Percentiles rank a stretch among this genome's conserved stretches.
Evolutionary conservation across 1,140 invertebrate species (phyloP).

Genomic region (Odontomachus brunneus): DNA sequence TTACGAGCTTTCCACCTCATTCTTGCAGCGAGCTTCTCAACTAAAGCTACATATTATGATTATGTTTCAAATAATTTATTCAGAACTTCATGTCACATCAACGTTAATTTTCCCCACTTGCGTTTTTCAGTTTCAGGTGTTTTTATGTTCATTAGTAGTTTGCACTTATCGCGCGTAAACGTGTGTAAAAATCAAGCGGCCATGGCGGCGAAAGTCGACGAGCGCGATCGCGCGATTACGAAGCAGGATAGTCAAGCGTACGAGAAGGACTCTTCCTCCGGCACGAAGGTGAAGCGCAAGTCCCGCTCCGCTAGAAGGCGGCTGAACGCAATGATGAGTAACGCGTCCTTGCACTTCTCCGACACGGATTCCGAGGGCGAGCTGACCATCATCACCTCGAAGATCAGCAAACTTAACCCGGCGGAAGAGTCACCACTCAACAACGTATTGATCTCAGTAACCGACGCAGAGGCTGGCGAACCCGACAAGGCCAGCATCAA

Average conservation of each 20-base stretch:
- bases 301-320: conserved; percentile 78
- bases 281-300: conserved; percentile 80
- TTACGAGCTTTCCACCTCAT: conserved; percentile 4
- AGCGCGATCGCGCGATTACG: not conserved
- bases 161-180: conserved; percentile 50
- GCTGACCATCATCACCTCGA: conserved; percentile 68
- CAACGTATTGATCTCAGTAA: conserved; percentile 77
- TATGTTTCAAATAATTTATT: conserved; percentile 18
- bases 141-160: conserved; percentile 73
- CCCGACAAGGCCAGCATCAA: not conserved
- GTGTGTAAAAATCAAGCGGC: conserved; percentile 50
- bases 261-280: conserved; percentile 32
- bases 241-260: not conserved
- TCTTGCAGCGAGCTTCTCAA: not conserved
- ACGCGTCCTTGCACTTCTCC: conserved; percentile 83
- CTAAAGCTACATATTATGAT: not conserved
- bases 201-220: conserved; percentile 8
- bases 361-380: conserved; percentile 85
- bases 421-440: not conserved
- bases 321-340: conserved; percentile 82
- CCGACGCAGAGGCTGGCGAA: conserved; percentile 68
- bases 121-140: conserved; percentile 72
- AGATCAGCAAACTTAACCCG: conserved; percentile 54
- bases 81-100: not conserved
- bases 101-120: conserved; percentile 57